Base-by-base conservation (phyloP, 2,888 invertebrate genomes). In the Ophonus ardosiacus region DNA sequence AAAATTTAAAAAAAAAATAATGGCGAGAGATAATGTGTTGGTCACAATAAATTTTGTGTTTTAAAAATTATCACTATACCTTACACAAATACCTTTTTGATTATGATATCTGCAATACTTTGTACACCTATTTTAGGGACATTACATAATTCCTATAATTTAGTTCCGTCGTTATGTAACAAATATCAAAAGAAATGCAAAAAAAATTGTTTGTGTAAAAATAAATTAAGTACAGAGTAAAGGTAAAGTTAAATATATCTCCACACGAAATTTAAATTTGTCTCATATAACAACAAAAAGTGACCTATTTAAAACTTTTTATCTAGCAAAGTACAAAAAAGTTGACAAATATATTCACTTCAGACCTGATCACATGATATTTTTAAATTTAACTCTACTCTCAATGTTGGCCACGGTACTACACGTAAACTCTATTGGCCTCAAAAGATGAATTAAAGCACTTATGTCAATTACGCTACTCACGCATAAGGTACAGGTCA, bases 391-490 rank as follows among this genome's bases (percentile, higher is more conserved):
- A 15, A 43, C 15, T 43, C n/a, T n/a, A 0, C 8, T 15, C 57
- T 13, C 59, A 57, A 61, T 57, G 79, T 8, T 51, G 17, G 43
- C 15, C 57, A 57, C 57, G 17, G 18, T 18, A 24, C 7, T 15
- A 15, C 79, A 59, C 10, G 18, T 59, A 79, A 31, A 38, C 59
- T 59, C 61, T 10, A 43, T 43, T 61, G 79, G 38, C 79, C 79
- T 79, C 79, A 79, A 79, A 79, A 79, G 79, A 56, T 13, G 38
- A 79, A 79, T 79, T 79, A 79, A 40, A 79, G 17, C 71, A 74
- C 43, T 79, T 79, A 59, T 38, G 15, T 59, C 79, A 79, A 79
- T 79, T 78, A 59, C 40, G 21, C 56, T 31, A 59, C 10, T 13
- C 61, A 79, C 78, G 61, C 79, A 79, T 40, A 79, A 79, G 18